Percentiles rank a stretch among this genome's conserved stretches.
phyloP scores from a whole-genome alignment of 2,113 vertebrate species.

The Perca fluviatilis region DNA sequence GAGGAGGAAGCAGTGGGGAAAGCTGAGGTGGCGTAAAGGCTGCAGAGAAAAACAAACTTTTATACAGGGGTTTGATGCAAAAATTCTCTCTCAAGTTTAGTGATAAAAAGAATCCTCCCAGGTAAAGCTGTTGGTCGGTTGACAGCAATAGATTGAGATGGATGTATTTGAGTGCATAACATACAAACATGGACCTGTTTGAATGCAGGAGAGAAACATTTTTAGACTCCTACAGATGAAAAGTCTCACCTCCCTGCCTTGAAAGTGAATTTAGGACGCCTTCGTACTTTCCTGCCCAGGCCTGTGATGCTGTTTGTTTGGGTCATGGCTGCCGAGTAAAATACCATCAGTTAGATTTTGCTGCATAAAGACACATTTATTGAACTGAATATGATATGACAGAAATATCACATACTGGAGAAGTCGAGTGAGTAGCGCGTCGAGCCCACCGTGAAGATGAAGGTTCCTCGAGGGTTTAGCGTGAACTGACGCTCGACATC shows the following conservation, averaged over 20 bases:
- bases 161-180: neutral
- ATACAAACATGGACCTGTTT: neutral
- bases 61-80: no score
- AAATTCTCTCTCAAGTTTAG: neutral
- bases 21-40: neutral
- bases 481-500: conserved; percentile 64
- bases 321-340: conserved; percentile 67
- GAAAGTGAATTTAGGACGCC: conserved; percentile 69
- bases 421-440: conserved; percentile 63
- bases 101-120: no score
- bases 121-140: no score
- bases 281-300: conserved; percentile 62
- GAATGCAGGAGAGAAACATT: neutral
- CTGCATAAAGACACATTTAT: neutral
- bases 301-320: conserved; percentile 70
- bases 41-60: neutral
- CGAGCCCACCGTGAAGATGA: conserved; percentile 59
- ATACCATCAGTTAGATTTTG: neutral
- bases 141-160: no score
- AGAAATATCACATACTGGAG: conserved; percentile 42
- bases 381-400: neutral
- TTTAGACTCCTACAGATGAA: neutral
- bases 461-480: conserved; percentile 39
- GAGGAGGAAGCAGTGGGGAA: neutral
- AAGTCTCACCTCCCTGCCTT: conserved; percentile 29